phyloP scores from a whole-genome alignment of 2,113 vertebrate species.

The Hirundichthys speculiger region DNA sequence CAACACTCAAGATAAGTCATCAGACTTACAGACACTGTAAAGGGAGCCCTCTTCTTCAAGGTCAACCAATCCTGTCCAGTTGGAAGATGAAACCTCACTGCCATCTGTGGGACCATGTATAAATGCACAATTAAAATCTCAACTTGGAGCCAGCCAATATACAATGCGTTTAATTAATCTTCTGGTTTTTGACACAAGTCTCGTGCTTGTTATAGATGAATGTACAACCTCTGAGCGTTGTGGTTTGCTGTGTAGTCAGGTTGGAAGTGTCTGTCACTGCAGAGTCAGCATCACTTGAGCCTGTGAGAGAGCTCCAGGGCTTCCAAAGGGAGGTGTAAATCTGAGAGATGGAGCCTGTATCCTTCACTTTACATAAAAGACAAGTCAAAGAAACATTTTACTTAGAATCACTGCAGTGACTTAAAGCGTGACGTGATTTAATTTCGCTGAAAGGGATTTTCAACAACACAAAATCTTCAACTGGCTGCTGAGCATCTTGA shows the following conservation, averaged over 20 bases:
- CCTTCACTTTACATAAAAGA: constrained; percentile 65
- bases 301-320: constrained; percentile 79
- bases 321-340: constrained; percentile 79
- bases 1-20: background rate
- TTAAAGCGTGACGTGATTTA: constrained; percentile 13
- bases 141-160: background rate
- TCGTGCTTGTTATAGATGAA: constrained; percentile 12
- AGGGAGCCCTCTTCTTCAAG: constrained; percentile 63
- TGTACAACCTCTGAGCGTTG: constrained; percentile 54
- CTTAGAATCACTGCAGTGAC: background rate
- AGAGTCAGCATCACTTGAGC: constrained; percentile 42
- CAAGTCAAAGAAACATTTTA: constrained; percentile 13
- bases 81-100: constrained; percentile 45
- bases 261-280: constrained; percentile 36
- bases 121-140: constrained; percentile 2
- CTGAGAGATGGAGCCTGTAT: constrained; percentile 57
- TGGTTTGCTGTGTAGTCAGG: constrained; percentile 43
- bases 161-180: constrained; percentile 2
- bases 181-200: background rate
- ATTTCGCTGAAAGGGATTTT: constrained; percentile 1
- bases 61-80: constrained; percentile 76
- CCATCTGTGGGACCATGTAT: constrained; percentile 12
- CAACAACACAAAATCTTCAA: constrained; percentile 7
- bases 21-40: constrained; percentile 49
- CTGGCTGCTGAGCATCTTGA: constrained; percentile 9